Conservation (phyloP, 2,113 vertebrate genomes). For the Halcyon senegalensis region DNA sequence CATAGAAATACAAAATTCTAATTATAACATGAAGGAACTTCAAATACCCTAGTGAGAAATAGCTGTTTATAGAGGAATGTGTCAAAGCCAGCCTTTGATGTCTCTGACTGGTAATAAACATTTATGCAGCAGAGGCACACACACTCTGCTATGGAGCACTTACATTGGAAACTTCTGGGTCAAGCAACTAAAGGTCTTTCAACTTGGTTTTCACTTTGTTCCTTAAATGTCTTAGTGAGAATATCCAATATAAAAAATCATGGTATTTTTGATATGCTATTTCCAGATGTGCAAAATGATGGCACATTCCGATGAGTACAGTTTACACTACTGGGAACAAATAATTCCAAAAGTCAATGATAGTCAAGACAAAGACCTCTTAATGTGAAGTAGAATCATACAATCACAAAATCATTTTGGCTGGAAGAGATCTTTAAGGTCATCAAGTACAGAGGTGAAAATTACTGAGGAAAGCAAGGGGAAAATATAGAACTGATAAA, state of each 20-base stretch:
- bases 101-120: neutral
- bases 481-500: neutral
- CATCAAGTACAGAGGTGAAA: neutral
- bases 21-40: neutral
- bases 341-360: neutral
- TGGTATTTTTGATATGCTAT: neutral
- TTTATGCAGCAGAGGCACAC: neutral
- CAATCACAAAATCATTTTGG: neutral
- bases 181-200: neutral
- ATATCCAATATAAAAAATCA: neutral
- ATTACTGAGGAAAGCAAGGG: neutral
- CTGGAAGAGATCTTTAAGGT: neutral
- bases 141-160: neutral
- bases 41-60: neutral
- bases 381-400: neutral
- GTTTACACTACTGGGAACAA: neutral
- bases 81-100: neutral
- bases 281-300: neutral
- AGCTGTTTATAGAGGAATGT: neutral
- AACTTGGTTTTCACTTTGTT: neutral
- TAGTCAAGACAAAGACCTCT: neutral
- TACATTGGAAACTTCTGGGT: neutral
- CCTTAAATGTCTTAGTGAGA: neutral
- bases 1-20: neutral
- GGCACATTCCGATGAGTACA: neutral